Evolutionary conservation across 2,888 invertebrate genomes (phyloP).

Genomic region (Octonoba sinensis): DNA sequence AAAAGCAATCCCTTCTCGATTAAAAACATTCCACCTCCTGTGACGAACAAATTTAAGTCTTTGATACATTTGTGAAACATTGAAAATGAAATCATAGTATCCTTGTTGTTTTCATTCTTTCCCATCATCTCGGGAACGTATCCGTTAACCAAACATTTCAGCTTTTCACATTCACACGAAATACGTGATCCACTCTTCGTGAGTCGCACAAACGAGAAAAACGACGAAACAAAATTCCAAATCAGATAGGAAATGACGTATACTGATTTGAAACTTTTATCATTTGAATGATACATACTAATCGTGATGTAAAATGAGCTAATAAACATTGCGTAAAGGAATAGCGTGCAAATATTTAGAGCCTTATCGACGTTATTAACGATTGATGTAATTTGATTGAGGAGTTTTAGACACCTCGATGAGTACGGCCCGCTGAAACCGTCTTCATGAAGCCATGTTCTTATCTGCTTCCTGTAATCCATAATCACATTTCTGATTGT

Average conservation of each 20-base stretch:
- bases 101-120: neutral
- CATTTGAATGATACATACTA: constrained; percentile 23
- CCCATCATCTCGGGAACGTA: constrained; percentile 2
- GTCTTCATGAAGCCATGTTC: neutral
- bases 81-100: neutral
- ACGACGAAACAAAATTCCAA: constrained; percentile 16
- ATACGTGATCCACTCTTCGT: constrained; percentile 25
- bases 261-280: constrained; percentile 1
- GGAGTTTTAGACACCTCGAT: no score
- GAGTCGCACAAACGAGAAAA: constrained; percentile 7
- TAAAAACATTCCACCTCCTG: constrained; percentile 24
- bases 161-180: neutral
- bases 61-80: constrained; percentile 13
- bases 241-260: constrained; percentile 6
- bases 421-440: no score
- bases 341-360: constrained; percentile 1
- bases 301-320: constrained; percentile 19
- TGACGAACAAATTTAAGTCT: constrained; percentile 16
- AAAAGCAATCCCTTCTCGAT: constrained; percentile 23
- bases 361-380: neutral
- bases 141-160: neutral
- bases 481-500: constrained; percentile 8
- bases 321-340: constrained; percentile 33
- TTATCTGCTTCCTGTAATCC: constrained; percentile 1
- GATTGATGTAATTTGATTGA: no score